Evolutionary conservation across 1,140 invertebrate species (phyloP).

Genomic region (Drosophila leontia): DNA sequence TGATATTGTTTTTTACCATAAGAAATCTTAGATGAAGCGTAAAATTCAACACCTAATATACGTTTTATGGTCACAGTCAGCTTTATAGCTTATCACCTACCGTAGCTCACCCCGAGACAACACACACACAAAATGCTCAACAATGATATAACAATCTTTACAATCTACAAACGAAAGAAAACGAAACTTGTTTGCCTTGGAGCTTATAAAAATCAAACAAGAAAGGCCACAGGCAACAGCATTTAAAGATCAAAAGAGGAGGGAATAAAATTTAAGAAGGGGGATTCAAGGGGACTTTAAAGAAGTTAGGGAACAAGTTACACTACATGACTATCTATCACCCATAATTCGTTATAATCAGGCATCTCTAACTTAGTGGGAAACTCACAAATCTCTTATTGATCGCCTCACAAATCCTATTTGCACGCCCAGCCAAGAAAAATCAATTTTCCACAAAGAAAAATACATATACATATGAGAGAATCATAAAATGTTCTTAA

Average conservation of each 20-base stretch:
- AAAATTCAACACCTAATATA: constrained; percentile 75
- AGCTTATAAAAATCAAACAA: constrained; percentile 70
- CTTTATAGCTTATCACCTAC: constrained; percentile 60
- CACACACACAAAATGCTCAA: constrained; percentile 17
- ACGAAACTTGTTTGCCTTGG: constrained; percentile 68
- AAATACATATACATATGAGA: constrained; percentile 3
- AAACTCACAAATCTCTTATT: constrained; percentile 37
- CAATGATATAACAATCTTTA: constrained; percentile 44
- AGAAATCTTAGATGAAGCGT: constrained; percentile 54
- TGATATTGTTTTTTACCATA: constrained; percentile 17
- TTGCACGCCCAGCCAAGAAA: constrained; percentile 72
- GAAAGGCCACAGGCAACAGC: constrained; percentile 20
- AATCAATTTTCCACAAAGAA: constrained; percentile 62
- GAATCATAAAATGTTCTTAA: constrained; percentile 51
- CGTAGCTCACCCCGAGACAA: constrained; percentile 12
- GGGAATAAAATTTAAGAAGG: neutral
- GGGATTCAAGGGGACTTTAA: constrained; percentile 2
- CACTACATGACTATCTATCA: constrained; percentile 15
- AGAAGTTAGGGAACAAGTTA: constrained; percentile 21
- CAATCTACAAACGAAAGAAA: constrained; percentile 42
- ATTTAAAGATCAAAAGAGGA: constrained; percentile 10
- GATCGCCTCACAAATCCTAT: constrained; percentile 75
- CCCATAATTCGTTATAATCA: constrained; percentile 51
- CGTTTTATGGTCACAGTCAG: constrained; percentile 56
- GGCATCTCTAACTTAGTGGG: constrained; percentile 42